These are phyloP conservation scores for Tringa solitaria DNA, from an alignment of 2,113 vertebrate species.

Conservation along the genomic window DNA sequence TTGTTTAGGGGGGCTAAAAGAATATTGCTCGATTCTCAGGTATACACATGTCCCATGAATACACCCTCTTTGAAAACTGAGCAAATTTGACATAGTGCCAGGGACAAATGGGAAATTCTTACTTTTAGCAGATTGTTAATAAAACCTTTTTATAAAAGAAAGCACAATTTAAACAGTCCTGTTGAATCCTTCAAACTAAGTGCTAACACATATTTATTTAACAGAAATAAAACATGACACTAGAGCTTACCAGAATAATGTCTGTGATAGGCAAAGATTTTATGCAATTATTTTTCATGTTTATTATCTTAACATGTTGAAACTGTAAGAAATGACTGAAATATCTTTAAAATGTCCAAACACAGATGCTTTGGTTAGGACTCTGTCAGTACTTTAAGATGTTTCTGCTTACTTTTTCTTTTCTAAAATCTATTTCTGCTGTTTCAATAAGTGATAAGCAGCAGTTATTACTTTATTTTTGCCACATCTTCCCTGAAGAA, in stretches of 20 bases:
- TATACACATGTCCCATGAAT: neutral
- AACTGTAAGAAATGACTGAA: neutral
- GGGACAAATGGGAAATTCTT: neutral
- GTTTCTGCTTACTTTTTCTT: neutral
- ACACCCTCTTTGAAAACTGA: neutral
- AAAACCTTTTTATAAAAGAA: neutral
- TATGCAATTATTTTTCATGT: neutral
- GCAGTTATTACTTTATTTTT: neutral
- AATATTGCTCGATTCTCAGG: neutral
- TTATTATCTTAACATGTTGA: neutral
- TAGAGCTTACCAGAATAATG: neutral
- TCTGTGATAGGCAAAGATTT: neutral
- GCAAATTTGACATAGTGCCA: neutral
- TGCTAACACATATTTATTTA: neutral
- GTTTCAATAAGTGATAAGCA: neutral
- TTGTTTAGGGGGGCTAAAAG: neutral
- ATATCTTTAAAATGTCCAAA: neutral
- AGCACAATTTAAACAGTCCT: neutral
- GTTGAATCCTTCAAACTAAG: neutral
- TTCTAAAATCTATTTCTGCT: neutral
- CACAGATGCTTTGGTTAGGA: neutral
- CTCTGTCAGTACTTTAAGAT: neutral
- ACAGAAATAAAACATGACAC: neutral
- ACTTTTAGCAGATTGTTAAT: neutral
- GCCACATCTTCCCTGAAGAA: neutral